Conservation (phyloP, 2,888 invertebrate species). For the Aspidiotus destructor region DNA sequence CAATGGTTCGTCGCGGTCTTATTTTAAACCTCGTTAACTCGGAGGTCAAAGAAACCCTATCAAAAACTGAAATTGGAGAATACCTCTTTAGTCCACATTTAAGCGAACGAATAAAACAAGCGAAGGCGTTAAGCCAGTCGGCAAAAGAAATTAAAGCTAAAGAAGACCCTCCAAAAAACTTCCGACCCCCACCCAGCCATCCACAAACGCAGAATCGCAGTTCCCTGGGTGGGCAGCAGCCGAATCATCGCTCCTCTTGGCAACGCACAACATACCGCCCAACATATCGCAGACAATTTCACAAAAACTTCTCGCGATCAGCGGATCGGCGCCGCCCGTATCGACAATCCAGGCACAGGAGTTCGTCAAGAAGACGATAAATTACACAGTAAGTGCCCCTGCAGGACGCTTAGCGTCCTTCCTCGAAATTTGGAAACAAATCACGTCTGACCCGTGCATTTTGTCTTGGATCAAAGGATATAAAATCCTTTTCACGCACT, state of each 20-base stretch:
- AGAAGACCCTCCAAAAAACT: neutral
- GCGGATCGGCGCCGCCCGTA: neutral
- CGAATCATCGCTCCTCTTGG: neutral
- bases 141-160: neutral
- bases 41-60: neutral
- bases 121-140: neutral
- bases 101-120: neutral
- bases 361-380: neutral
- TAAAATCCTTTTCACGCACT: neutral
- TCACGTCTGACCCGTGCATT: neutral
- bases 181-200: neutral
- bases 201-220: neutral
- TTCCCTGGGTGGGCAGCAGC: neutral
- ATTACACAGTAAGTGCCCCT: neutral
- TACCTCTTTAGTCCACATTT: neutral
- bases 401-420: neutral
- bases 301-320: neutral
- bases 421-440: neutral
- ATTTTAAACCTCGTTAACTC: neutral
- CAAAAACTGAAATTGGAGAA: neutral
- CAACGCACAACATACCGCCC: neutral
- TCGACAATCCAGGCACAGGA: neutral
- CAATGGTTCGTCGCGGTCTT: neutral
- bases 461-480: neutral
- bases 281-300: no score